Conservation (phyloP, 2,888 invertebrate genomes). For the Rotaria socialis region DNA sequence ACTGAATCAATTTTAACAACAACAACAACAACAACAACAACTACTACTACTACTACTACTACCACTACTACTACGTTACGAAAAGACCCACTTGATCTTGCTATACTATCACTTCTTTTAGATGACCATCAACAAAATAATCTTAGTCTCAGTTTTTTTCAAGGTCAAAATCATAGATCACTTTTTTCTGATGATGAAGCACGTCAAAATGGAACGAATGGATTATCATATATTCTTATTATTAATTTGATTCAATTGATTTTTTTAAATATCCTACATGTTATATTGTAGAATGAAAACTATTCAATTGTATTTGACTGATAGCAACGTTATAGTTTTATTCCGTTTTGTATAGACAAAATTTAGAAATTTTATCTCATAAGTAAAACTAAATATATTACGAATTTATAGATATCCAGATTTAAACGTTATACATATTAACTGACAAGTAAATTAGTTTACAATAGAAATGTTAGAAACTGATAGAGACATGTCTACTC, state of each 20-base stretch:
- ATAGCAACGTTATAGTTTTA: no score
- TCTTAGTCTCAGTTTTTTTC: neutral
- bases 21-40: neutral
- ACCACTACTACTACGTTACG: neutral
- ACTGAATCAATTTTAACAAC: neutral
- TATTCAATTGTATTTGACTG: no score
- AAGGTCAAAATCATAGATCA: constrained; percentile 19
- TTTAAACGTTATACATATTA: no score
- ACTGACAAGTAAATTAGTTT: no score
- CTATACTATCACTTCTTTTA: neutral
- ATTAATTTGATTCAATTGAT: neutral
- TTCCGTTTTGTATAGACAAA: no score
- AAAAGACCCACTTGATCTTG: neutral
- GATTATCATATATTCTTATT: neutral
- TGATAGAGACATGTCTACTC: no score
- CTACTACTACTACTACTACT: neutral
- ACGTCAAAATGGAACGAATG: neutral
- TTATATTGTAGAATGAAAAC: neutral
- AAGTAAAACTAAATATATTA: no score
- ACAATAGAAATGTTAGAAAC: no score
- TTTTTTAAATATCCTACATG: neutral
- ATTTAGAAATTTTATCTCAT: no score
- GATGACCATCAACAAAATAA: neutral
- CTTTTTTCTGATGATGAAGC: constrained; percentile 21
- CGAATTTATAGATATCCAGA: no score